Conservation (phyloP, 2,888 invertebrate genomes). For the Tuta absoluta region DNA sequence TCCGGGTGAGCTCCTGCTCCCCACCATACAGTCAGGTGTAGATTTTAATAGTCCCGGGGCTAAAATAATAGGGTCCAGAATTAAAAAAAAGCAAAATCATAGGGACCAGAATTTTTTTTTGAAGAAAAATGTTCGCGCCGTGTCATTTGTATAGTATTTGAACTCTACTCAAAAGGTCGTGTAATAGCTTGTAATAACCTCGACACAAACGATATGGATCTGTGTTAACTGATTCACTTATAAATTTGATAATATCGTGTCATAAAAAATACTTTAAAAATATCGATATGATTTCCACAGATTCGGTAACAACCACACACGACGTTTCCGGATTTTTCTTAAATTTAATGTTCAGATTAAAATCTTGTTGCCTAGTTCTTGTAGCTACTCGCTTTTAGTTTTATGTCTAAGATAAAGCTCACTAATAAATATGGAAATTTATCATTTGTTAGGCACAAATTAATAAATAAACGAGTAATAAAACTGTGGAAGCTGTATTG, state of each 20-base stretch:
- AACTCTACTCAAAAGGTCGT: not conserved
- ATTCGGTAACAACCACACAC: constrained; percentile 62
- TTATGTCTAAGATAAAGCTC: constrained; percentile 23
- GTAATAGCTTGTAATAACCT: constrained; percentile 8
- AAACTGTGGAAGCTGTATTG: constrained; percentile 6
- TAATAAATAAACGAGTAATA: constrained; percentile 22
- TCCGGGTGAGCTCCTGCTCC: no score
- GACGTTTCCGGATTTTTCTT: constrained; percentile 57
- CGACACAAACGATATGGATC: constrained; percentile 19
- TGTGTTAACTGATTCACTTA: constrained; percentile 48
- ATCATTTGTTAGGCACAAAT: constrained; percentile 21
- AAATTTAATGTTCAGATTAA: constrained; percentile 8
- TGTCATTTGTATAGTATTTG: no score
- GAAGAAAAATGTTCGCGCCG: no score
- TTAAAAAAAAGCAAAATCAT: no score
- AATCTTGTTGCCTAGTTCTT: constrained; percentile 18
- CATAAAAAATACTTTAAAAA: constrained; percentile 45
- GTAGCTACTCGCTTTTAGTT: constrained; percentile 16
- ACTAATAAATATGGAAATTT: constrained; percentile 26
- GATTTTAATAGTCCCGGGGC: no score
- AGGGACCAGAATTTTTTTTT: no score
- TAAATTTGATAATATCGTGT: constrained; percentile 65
- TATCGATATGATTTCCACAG: constrained; percentile 42
- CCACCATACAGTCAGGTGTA: no score
- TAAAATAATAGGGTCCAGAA: no score